Evolutionary conservation across 2,888 invertebrate genomes (phyloP), one percentile per base, ranked within the genome.

Genomic region (Chesias legatella): DNA sequence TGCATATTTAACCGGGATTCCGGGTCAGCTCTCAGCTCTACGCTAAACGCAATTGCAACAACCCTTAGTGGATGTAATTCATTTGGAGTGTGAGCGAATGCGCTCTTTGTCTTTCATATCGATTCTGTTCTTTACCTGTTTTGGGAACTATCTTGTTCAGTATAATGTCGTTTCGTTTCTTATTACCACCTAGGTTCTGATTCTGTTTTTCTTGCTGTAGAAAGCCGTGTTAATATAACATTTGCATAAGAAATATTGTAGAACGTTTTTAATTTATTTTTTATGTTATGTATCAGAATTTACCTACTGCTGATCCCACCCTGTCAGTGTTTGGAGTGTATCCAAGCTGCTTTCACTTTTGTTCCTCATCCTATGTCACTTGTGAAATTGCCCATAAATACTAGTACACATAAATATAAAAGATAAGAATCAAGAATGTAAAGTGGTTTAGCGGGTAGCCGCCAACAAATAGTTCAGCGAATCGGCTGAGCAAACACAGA

Each of bases 1-100:
- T 79, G 72, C 75, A 79, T 77, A 76, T 78, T 78, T 77, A 78
- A 78, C 63, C 54, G 51, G 59, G 52, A 63, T 59, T 55, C 60
- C 58, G 60, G 56, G 50, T 34, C 48, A 40, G 29, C 40, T 26
- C 43, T 26, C 33, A 40, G 39, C 29, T 39, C 42, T 44, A 40
- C 55, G 49, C 48, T 52, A 60, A 62, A 52, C 56, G 51, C 53
- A 62, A 67, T 65, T 58, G 57, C 58, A 60, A 56, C 58, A 57
- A 63, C 60, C 51, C 59, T 54, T 52, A 61, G 60, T 56, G 52
- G 58, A 58, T 56, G 60, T 67, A 62, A 67, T 63, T 63, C 60
- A 54, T 46, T 43, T 45, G 44, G 50, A 35, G 36, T 52, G 51
- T 42, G 42, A 42, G 43, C 51, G 40, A 47, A 53, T 51, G 46